These are phyloP conservation scores for Caerostris darwini DNA, from an alignment of 1,140 invertebrate species.

Conservation along the genomic window DNA sequence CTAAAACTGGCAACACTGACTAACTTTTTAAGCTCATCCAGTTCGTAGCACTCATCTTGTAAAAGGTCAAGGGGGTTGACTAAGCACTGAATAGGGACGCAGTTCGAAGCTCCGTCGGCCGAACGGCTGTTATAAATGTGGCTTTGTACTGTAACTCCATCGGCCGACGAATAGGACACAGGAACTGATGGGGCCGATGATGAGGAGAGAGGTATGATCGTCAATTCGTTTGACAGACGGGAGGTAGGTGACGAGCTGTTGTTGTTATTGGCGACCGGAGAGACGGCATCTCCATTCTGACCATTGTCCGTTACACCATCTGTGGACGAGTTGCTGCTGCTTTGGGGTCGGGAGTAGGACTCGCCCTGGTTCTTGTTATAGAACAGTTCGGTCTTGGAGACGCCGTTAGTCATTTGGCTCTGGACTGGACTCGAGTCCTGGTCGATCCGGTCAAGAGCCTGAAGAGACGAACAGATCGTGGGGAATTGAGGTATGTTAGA, in stretches of 20 bases:
- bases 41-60: slow-evolving; percentile 79
- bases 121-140: slow-evolving; percentile 70
- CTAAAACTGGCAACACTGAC: not conserved
- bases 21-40: slow-evolving; percentile 80
- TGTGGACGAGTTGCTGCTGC: slow-evolving; percentile 76
- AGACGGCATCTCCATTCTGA: slow-evolving; percentile 76
- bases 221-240: slow-evolving; percentile 78
- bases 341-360: slow-evolving; percentile 73
- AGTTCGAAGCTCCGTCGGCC: slow-evolving; percentile 72
- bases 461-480: slow-evolving; percentile 80
- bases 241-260: slow-evolving; percentile 77
- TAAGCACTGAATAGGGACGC: slow-evolving; percentile 78
- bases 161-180: slow-evolving; percentile 73
- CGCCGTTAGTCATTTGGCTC: slow-evolving; percentile 28
- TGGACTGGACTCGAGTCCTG: slow-evolving; percentile 59
- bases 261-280: slow-evolving; percentile 68
- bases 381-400: slow-evolving; percentile 52
- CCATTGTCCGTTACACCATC: slow-evolving; percentile 65
- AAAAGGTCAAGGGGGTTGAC: slow-evolving; percentile 79
- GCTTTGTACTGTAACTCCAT: slow-evolving; percentile 69
- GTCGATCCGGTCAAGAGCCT: slow-evolving; percentile 60
- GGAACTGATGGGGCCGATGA: slow-evolving; percentile 77
- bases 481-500: slow-evolving; percentile 80
- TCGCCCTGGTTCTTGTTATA: slow-evolving; percentile 66
- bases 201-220: slow-evolving; percentile 77